Base-by-base conservation (phyloP, 2,888 invertebrate species). In the Maniola hyperantus region DNA sequence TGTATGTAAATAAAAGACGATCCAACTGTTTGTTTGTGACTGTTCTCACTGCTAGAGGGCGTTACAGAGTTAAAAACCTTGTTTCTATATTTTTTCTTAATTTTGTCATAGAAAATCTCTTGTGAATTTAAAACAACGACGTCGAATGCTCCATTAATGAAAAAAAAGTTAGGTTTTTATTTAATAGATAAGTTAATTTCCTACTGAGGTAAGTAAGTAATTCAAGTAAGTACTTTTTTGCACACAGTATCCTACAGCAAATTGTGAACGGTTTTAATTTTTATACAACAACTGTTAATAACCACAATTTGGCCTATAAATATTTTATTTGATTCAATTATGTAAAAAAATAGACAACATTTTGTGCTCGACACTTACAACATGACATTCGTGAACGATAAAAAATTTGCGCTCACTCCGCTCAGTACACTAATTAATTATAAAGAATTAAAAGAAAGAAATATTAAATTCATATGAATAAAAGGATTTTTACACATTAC, bases 1-100 rank as follows among this genome's bases (percentile, higher is more conserved):
- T 68, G 68, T 69, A 62, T 71, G 70, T 72, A 71, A 64, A 72
- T 71, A 69, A 58, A 60, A 64, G 64, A 69, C 42, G 64, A 65
- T 65, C 57, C 59, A n/a, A 63, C 68, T 66, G 54, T 50, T 13
- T 42, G 54, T 54, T 34, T 57, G 57, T 34, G 39, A 10, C 33
- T 53, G 26, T 64, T 62, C 34, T 60, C 53, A 50, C 42, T 18
- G 58, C 46, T 26, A 42, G 42, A 54, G 33, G 54, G 59, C 50
- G 55, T 55, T 65, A 42, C 6, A 15, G 54, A 46, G 39, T 51
- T n/a, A 10, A 26, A 36, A 64, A 64, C n/a, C n/a, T 34, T 53
- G 34, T 34, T 54, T 33, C n/a, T 13, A 7, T 34, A n/a, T 54
- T 15, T 15, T 54, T 54, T 54, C 34, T 15, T 34, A 15, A 33